phyloP scores from a whole-genome alignment of 2,113 vertebrate genomes.

The Mustelus asterias region DNA sequence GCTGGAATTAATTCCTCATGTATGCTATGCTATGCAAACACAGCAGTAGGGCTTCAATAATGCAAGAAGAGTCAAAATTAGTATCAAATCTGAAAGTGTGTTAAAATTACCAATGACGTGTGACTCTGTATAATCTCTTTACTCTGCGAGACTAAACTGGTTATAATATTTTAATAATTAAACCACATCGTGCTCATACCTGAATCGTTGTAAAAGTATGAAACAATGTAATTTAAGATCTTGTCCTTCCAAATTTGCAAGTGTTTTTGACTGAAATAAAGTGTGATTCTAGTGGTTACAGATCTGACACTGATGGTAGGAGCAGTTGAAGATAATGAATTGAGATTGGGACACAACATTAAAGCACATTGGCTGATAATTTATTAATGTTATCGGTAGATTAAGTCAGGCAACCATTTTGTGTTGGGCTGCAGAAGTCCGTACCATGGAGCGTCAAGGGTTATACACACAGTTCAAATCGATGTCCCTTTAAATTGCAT shows the following conservation, averaged over 20 bases:
- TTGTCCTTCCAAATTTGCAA: neutral
- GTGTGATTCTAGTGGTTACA: neutral
- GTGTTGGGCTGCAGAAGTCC: neutral
- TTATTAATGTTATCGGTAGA: neutral
- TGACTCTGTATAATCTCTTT: neutral
- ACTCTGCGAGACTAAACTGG: neutral
- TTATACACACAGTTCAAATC: neutral
- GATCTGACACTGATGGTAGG: neutral
- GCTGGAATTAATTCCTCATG: neutral
- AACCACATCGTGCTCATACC: neutral
- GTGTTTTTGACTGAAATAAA: neutral
- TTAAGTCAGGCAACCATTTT: neutral
- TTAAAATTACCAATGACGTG: neutral
- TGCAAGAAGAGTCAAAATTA: neutral
- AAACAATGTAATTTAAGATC: neutral
- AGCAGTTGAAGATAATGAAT: neutral
- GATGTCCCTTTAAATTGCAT: neutral
- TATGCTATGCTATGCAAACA: neutral
- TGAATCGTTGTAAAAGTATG: neutral
- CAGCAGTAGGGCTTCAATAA: neutral
- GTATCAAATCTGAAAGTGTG: neutral
- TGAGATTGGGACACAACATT: neutral
- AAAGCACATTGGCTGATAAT: neutral
- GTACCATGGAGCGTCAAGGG: neutral
- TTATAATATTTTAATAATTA: neutral